Evolutionary conservation across 2,113 vertebrate genomes (phyloP).

Genomic region (Prionailurus viverrinus): DNA sequence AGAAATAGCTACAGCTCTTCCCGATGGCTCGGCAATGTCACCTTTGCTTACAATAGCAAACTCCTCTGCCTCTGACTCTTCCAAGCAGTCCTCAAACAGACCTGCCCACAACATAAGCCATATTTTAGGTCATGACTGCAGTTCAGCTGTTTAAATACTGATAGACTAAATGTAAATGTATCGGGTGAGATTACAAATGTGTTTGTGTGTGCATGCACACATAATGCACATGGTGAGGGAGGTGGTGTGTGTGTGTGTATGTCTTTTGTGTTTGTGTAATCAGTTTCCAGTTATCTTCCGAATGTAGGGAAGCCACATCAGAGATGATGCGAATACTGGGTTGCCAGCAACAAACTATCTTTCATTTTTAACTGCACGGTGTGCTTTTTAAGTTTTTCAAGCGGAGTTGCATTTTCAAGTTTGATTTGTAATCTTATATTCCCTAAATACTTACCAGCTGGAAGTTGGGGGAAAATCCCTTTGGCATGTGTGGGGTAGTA

Average conservation of each 20-base stretch:
- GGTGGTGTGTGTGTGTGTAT: conserved; percentile 66
- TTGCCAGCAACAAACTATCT: conserved; percentile 61
- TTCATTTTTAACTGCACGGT: conserved; percentile 46
- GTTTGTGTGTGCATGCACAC: conserved; percentile 69
- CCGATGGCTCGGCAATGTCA: conserved; percentile 97
- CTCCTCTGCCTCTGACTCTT: conserved; percentile 94
- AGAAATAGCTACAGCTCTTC: conserved; percentile 97
- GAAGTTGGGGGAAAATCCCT: conserved; percentile 8
- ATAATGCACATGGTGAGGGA: conserved; percentile 69
- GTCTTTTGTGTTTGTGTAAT: conserved; percentile 73
- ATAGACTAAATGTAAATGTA: conserved; percentile 47
- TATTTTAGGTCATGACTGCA: conserved; percentile 98
- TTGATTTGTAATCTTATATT: conserved; percentile 68
- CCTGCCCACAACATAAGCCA: conserved; percentile 99
- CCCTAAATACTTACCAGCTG: conserved; percentile 40
- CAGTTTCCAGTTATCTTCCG: conserved; percentile 51
- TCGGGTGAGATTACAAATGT: background rate
- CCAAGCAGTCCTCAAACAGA: conserved; percentile 96
- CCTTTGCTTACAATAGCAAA: conserved; percentile 97
- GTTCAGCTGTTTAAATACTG: conserved; percentile 93
- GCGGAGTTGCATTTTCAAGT: conserved; percentile 28
- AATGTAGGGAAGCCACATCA: conserved; percentile 44
- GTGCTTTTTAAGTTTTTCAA: conserved; percentile 47
- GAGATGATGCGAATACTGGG: conserved; percentile 24
- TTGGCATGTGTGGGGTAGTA: background rate